Base-by-base conservation (phyloP, 2,888 invertebrate species). In the Lycia hirtaria region DNA sequence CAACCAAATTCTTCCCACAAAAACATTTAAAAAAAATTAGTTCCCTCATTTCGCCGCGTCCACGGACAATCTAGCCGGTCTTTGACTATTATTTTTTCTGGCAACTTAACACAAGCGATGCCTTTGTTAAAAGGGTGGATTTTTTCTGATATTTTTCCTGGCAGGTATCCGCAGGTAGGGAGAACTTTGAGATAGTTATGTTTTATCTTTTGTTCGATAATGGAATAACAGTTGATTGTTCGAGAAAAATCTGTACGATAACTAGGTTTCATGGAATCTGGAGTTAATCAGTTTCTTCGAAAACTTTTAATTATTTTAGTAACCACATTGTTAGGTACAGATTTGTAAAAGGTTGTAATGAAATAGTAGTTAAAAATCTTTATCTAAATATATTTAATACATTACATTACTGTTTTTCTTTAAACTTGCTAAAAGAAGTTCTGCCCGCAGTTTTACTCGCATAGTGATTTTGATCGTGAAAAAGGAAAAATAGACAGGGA, bases 161-260 rank as follows among this genome's bases (percentile, higher is more conserved):
- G 6, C 60, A 57, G 55, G 52, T 60, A 55, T 61, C 20, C 38
- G 47, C 61, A 61, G 56, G 61, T 61, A 61, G 50, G 37, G 45
- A 38, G 38, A 40, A 9, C 19, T 35, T 30, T 22, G n/a, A 24
- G 30, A 40, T n/a, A 9, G 30, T 12, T n/a, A 28, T 1, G 9
- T 12, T 44, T 51, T 44, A n/a, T 37, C 19, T 48, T 54, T 26
- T 24, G 30, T 26, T 33, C 35, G 7, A 26, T 43, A 19, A 37
- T 52, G 15, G 12, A 26, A 9, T 44, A 1, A 26, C n/a, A 38
- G 22, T 14, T 20, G n/a, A 30, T 17, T 26, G 17, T 38, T 12
- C n/a, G n/a, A 7, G 6, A 40, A 24, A 41, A 9, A 24, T 4
- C 22, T 38, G 3, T 22, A 35, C 7, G 12, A 30, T 30, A 12